A percentile compares a stretch with the other conserved stretches of the same genome.
Conservation (phyloP, 2,113 vertebrate genomes). For the Orientallactaga bullata region DNA sequence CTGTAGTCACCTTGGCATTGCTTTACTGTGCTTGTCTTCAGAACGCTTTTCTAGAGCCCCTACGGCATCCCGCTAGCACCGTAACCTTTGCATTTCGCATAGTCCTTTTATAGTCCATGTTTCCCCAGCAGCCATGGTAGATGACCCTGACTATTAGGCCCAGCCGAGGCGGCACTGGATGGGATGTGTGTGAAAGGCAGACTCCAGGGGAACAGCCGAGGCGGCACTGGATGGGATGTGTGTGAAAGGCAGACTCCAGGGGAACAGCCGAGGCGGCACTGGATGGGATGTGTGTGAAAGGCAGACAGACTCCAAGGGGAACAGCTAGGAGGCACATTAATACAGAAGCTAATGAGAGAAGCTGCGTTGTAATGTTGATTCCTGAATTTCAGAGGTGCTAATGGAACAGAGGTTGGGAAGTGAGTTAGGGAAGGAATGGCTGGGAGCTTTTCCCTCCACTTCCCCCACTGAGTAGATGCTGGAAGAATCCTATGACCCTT, state of each 20-base stretch:
- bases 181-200: neutral
- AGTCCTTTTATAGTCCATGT: neutral
- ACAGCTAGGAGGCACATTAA: neutral
- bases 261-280: neutral
- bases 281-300: neutral
- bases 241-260: neutral
- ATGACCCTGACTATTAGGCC: neutral
- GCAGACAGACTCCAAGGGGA: neutral
- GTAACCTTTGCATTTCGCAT: neutral
- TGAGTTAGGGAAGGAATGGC: neutral
- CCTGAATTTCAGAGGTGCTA: neutral
- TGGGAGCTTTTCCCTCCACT: fast-evolving
- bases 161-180: neutral
- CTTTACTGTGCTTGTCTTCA: neutral
- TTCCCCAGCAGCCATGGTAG: neutral
- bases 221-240: neutral
- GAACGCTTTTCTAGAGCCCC: neutral
- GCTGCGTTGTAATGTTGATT: fast-evolving
- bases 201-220: neutral
- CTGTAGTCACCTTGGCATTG: neutral
- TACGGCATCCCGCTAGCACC: neutral
- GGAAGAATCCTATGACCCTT: neutral
- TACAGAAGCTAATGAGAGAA: neutral
- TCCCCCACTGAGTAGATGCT: neutral
- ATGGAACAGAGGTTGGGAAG: neutral